A percentile compares a stretch with the other conserved stretches of the same genome.
phyloP scores from a whole-genome alignment of 1,140 invertebrate genomes.

The Globodera rostochiensis region DNA sequence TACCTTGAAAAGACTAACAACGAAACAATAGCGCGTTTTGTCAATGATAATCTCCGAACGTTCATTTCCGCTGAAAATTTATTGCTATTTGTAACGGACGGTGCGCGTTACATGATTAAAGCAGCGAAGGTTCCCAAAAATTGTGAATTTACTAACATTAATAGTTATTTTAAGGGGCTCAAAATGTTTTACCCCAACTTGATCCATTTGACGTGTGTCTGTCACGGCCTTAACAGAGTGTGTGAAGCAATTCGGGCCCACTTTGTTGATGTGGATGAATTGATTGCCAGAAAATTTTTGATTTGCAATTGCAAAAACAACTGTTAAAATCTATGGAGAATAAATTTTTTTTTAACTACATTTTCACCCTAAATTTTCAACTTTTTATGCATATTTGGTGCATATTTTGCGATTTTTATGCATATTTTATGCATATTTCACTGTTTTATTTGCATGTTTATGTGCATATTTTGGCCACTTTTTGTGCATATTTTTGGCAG shows the following conservation, averaged over 20 bases:
- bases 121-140: neutral
- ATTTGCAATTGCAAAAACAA: too few relatives aligned
- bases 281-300: too few relatives aligned
- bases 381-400: too few relatives aligned
- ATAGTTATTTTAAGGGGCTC: neutral
- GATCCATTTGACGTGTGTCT: constrained; percentile 2
- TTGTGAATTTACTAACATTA: neutral
- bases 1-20: constrained; percentile 14
- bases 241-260: constrained; percentile 8
- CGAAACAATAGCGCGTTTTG: constrained; percentile 7
- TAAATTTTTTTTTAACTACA: too few relatives aligned
- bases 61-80: neutral
- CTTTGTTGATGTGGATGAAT: too few relatives aligned
- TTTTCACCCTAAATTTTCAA: too few relatives aligned
- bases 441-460: too few relatives aligned
- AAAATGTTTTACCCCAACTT: neutral
- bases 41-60: neutral
- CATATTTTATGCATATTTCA: too few relatives aligned
- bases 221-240: constrained; percentile 9
- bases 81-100: constrained; percentile 1
- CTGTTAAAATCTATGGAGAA: too few relatives aligned
- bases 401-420: too few relatives aligned
- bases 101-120: neutral
- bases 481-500: too few relatives aligned
- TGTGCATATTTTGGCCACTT: too few relatives aligned